These are phyloP conservation scores for Empis livida DNA, from an alignment of 2,888 invertebrate species.

Conservation along the genomic window DNA sequence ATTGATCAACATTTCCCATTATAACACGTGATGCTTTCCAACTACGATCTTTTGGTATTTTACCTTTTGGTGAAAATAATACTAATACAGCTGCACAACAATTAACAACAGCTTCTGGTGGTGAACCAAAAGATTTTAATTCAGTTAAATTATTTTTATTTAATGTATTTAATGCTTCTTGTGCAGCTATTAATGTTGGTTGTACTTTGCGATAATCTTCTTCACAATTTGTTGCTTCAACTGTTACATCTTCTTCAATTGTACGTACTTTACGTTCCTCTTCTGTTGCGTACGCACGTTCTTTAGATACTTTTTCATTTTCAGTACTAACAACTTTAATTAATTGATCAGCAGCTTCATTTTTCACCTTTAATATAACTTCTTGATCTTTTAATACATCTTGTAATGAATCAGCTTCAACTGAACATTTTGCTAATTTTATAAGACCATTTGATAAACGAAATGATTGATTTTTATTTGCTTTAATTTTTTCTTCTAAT, in stretches of 20 bases:
- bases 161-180: slow-evolving; percentile 79
- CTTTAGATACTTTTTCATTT: slow-evolving; percentile 79
- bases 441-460: slow-evolving; percentile 79
- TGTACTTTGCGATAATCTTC: slow-evolving; percentile 84
- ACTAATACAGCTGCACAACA: slow-evolving; percentile 81
- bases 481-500: slow-evolving; percentile 49
- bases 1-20: slow-evolving; percentile 85
- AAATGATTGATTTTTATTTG: slow-evolving; percentile 59
- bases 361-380: slow-evolving; percentile 71
- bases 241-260: slow-evolving; percentile 77
- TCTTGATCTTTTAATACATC: slow-evolving; percentile 57
- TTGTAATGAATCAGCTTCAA: slow-evolving; percentile 77
- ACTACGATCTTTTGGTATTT: slow-evolving; percentile 79
- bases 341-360: slow-evolving; percentile 77
- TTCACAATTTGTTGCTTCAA: slow-evolving; percentile 74
- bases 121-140: slow-evolving; percentile 85
- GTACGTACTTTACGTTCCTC: slow-evolving; percentile 84
- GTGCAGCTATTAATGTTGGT: slow-evolving; percentile 79
- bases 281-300: slow-evolving; percentile 66
- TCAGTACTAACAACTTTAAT: slow-evolving; percentile 78
- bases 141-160: slow-evolving; percentile 92
- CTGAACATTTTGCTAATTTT: slow-evolving; percentile 73
- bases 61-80: slow-evolving; percentile 67
- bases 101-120: slow-evolving; percentile 76
- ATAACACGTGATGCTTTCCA: slow-evolving; percentile 86